phyloP scores from a whole-genome alignment of 1,140 invertebrate species.

The Phymorhynchus buccinoides region DNA sequence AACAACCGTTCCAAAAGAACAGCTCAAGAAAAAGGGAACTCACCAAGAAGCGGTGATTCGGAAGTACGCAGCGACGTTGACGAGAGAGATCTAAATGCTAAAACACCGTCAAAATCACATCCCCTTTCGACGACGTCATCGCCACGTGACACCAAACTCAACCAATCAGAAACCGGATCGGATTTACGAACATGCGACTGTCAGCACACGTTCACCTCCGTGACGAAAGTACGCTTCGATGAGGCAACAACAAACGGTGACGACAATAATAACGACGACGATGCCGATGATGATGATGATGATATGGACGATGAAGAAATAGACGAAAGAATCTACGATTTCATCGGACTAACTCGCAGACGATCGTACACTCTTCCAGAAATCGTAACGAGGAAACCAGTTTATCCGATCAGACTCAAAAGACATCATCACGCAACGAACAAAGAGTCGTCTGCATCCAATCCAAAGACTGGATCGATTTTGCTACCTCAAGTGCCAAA shows the following conservation, averaged over 20 bases:
- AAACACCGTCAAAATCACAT: not conserved
- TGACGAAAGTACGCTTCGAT: not conserved
- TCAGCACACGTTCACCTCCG: not conserved
- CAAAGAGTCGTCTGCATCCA: not conserved
- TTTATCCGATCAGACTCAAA: not conserved
- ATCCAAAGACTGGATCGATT: not conserved
- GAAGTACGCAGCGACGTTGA: not conserved
- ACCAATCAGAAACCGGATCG: not conserved
- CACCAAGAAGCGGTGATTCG: not conserved
- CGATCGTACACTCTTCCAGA: not conserved
- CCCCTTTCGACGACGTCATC: not conserved
- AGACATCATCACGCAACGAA: too few species aligned
- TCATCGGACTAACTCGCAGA: not conserved
- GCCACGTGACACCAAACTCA: not conserved
- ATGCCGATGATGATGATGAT: too few species aligned
- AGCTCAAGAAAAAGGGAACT: not conserved
- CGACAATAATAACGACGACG: not conserved
- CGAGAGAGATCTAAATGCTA: too few species aligned
- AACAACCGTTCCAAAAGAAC: not conserved
- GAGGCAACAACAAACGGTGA: not conserved
- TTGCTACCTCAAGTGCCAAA: not conserved
- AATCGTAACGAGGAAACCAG: not conserved
- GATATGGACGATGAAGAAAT: too few species aligned
- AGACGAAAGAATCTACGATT: conserved; percentile 3
- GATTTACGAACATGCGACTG: not conserved